Base-by-base conservation (phyloP, 2,888 invertebrate genomes). In the Orthosia gothica region DNA sequence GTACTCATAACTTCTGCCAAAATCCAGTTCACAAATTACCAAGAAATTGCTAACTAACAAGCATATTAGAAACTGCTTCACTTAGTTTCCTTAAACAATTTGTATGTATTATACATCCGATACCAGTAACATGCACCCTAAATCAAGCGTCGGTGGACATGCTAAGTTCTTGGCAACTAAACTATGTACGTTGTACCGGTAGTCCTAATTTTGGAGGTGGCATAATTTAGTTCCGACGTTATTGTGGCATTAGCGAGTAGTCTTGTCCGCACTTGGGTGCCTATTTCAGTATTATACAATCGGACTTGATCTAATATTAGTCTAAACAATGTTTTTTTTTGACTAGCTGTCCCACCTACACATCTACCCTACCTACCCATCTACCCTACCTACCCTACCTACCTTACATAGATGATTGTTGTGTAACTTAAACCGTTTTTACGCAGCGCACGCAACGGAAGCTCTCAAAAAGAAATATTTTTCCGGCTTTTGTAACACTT, bases 91-190 rank as follows among this genome's bases (percentile, higher is more conserved):
- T 76, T 13, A 67, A 67, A 82, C 82, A 85, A 85, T 85, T 76
- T 82, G 66, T 70, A 54, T 62, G 49, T 71, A 82, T 74, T 81
- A 68, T 64, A 73, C 20, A 85, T 81, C 68, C 49, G 62, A 76
- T 70, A 85, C 47, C 55, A 62, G 67, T 54, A 85, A 76, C 82
- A 64, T 85, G 63, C 68, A 82, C 62, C 61, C 65, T 85, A 87
- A 79, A 85, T 87, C 79, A 87, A 70, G 73, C 72, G 61, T 58
- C 20, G 54, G 69, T 72, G 76, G 83, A 72, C 83, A 76, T 59
- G 61, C 70, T 74, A 80, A 73, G 79, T 85, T 87, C 83, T 82
- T 85, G 87, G 84, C 86, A 87, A 67, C 66, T 58, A 64, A 78
- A 62, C 74, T 62, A 57, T 61, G 58, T 66, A 32, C 64, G 59